These are phyloP conservation scores for Onchidella celtica DNA, from an alignment of 2,888 invertebrate genomes.

Conservation along the genomic window DNA sequence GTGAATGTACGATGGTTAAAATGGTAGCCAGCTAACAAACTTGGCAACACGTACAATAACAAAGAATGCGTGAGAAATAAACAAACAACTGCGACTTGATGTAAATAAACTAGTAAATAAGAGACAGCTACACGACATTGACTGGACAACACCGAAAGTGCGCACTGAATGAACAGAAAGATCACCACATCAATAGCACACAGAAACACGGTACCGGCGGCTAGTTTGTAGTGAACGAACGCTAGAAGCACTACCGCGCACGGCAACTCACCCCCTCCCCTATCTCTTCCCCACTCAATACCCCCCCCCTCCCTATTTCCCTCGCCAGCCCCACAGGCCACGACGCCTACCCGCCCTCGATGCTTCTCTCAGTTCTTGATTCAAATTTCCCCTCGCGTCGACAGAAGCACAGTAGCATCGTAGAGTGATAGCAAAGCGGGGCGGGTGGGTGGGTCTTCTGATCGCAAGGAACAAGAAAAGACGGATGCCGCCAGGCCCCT, in stretches of 20 bases:
- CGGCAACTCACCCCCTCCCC: not conserved
- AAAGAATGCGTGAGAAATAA: slow-evolving; percentile 7
- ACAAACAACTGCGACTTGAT: not conserved
- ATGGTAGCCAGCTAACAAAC: not conserved
- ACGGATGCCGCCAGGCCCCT: not conserved
- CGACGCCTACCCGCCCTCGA: not conserved
- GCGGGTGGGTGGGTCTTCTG: too few species aligned
- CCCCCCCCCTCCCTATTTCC: not conserved
- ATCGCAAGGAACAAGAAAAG: not conserved
- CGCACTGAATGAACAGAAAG: not conserved
- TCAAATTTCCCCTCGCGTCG: not conserved
- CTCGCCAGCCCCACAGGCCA: not conserved
- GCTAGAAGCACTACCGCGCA: not conserved
- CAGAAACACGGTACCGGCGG: not conserved
- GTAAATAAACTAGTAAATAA: not conserved
- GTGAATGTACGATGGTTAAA: not conserved
- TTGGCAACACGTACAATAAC: not conserved
- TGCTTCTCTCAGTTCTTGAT: not conserved
- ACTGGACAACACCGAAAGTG: slow-evolving; percentile 21
- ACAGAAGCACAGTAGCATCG: too few species aligned
- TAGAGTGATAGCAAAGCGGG: too few species aligned
- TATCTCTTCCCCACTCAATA: too few species aligned
- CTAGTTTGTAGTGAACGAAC: not conserved
- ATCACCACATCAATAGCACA: not conserved
- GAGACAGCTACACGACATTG: not conserved